Evolutionary conservation across 23 tunicate genomes (phyloP).

Genomic region (Phallusia fumigata): DNA sequence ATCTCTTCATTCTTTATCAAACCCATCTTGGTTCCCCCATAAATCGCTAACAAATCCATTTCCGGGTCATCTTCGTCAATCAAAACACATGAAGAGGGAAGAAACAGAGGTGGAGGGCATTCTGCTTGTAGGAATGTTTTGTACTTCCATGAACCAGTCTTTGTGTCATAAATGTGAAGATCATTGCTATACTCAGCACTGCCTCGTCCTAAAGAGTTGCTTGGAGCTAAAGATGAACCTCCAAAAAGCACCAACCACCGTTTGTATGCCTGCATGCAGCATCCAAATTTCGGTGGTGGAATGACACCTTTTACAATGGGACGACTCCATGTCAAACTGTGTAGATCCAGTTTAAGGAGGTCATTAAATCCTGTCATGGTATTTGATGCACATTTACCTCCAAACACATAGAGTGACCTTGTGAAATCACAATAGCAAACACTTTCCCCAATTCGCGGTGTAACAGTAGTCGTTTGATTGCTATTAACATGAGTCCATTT

Average conservation of each 20-base stretch:
- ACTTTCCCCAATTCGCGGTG: slow-evolving; percentile 29
- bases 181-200: slow-evolving; percentile 49
- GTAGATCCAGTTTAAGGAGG: slow-evolving; percentile 54
- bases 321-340: slow-evolving; percentile 53
- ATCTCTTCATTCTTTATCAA: slow-evolving; percentile 14
- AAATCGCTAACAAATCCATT: slow-evolving; percentile 48
- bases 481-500: slow-evolving; percentile 32
- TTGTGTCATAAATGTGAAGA: slow-evolving; percentile 51
- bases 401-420: slow-evolving; percentile 68
- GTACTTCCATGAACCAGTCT: slow-evolving; percentile 38
- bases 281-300: slow-evolving; percentile 60
- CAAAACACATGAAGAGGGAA: slow-evolving; percentile 46
- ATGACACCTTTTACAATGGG: slow-evolving; percentile 43
- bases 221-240: slow-evolving; percentile 51
- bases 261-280: slow-evolving; percentile 44
- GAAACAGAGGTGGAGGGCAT: slow-evolving; percentile 51
- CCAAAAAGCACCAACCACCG: slow-evolving; percentile 50
- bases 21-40: slow-evolving; percentile 41
- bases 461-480: not conserved
- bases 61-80: slow-evolving; percentile 41
- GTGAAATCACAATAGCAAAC: slow-evolving; percentile 68
- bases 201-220: slow-evolving; percentile 41
- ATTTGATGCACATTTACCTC: slow-evolving; percentile 53
- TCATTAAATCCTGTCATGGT: slow-evolving; percentile 74
- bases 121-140: slow-evolving; percentile 47